A percentile compares a stretch with the other conserved stretches of the same genome.
Evolutionary conservation across 2,797 vertebrate species (phyloP).

Genomic region (Sarcophilus harrisii): DNA sequence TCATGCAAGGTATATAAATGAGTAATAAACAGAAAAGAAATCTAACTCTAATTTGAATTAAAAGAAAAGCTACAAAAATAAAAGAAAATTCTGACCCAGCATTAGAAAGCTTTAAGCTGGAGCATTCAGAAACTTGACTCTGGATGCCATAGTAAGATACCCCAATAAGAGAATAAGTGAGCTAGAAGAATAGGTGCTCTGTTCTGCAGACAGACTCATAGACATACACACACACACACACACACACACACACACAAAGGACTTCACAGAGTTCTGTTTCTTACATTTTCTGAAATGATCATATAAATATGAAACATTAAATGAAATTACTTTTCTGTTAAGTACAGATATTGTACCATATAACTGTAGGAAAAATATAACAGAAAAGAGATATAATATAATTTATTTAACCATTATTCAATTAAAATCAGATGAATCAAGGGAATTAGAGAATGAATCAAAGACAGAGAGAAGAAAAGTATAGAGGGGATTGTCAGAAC

Average conservation of each 20-base stretch:
- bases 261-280: conserved; percentile 13
- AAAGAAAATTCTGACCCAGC: conserved; percentile 23
- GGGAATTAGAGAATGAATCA: conserved; percentile 25
- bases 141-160: conserved; percentile 56
- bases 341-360: conserved; percentile 24
- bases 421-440: rapidly evolving
- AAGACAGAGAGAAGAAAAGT: background rate
- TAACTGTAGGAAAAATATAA: background rate
- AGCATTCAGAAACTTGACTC: conserved; percentile 43
- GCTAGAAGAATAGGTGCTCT: conserved; percentile 4
- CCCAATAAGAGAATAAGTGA: conserved; percentile 41
- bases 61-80: conserved; percentile 61
- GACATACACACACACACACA: background rate
- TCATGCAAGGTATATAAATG: background rate
- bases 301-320: background rate
- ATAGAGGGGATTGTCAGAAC: conserved; percentile 22
- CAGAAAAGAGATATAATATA: background rate
- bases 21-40: conserved; percentile 38
- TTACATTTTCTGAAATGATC: background rate
- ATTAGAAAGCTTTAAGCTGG: conserved; percentile 49
- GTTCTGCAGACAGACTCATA: conserved; percentile 42
- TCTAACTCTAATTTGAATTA: conserved; percentile 47
- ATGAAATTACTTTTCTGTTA: background rate
- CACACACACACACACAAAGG: background rate
- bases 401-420: background rate